Evolutionary conservation across 1,140 invertebrate species (phyloP), one percentile per base, ranked within the genome.

Genomic region (Nasonia longicornis): DNA sequence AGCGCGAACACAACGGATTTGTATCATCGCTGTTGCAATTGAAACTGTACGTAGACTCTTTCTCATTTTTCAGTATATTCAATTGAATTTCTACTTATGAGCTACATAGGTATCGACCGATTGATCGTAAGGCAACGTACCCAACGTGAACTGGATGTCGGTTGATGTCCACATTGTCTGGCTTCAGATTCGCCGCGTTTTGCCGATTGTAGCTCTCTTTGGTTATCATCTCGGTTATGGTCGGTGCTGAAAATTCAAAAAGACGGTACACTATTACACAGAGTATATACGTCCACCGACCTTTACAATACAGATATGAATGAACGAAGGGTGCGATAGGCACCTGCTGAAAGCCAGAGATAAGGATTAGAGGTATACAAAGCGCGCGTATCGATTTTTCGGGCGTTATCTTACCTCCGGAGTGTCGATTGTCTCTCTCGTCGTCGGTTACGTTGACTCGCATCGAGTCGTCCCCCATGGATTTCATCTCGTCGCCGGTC

Each of bases 141-240:
- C 97, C 97, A 89, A 96, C 96, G 87, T 96, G 95, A 71, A 97
- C 93, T 35, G 96, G 95, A 86, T 94, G 94, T 81, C 95, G 92
- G 83, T 96, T 95, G 83, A 98, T 95, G 86, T 96, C 96, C 79
- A 98, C 93, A 91, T 98, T 98, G 90, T 98, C 97, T 74, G 95
- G 94, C 85, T 92, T 93, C 74, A 94, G 91, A 89, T 93, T 93
- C 75, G 89, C 90, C 58, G 92, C 92, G 82, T 91, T 92, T 73
- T 91, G 87, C 77, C 92, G 89, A 69, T 90, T 86, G 85, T 89
- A 91, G 85, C 86, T 89, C 70, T 91, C 90, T 84, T 90, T 91
- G 31, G 89, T 91, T 78, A 91, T 90, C 87, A 90, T 90, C 84
- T 91, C 90, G 79, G 89, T 90, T 84, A 91, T 88, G 63, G 86